phyloP scores from a whole-genome alignment of 1,140 invertebrate species.

The Limonius californicus region DNA sequence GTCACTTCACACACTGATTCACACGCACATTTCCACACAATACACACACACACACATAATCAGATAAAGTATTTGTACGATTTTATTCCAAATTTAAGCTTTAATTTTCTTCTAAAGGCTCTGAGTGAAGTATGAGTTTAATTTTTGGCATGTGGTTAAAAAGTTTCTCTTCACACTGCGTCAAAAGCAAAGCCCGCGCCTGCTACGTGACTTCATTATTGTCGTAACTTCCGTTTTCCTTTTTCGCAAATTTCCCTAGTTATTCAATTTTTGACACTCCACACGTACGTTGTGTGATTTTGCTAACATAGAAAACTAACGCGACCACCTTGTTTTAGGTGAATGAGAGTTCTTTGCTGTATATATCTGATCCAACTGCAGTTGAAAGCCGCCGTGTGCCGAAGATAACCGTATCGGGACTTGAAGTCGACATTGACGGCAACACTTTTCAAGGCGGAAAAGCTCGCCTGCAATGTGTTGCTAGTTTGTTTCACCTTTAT shows the following conservation, averaged over 20 bases:
- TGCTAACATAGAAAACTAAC: background rate
- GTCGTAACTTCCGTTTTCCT: background rate
- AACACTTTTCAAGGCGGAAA: constrained; percentile 36
- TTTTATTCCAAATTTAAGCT: background rate
- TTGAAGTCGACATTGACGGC: constrained; percentile 36
- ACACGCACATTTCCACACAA: too few relatives aligned
- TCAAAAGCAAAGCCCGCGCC: background rate
- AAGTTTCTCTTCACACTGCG: background rate
- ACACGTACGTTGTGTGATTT: background rate
- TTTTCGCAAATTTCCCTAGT: constrained; percentile 4
- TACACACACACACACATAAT: too few relatives aligned
- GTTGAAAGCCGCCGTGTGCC: constrained; percentile 24
- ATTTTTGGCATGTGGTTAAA: constrained; percentile 3
- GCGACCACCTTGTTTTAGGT: constrained; percentile 30
- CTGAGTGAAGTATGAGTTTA: background rate
- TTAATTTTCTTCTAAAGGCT: background rate
- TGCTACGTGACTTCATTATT: constrained; percentile 10
- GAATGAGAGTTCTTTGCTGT: constrained; percentile 28
- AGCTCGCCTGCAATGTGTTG: constrained; percentile 34
- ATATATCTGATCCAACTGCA: constrained; percentile 18
- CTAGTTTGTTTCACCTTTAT: constrained; percentile 38
- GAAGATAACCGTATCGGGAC: constrained; percentile 30
- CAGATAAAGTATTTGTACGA: background rate
- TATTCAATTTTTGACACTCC: constrained; percentile 9
- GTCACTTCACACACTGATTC: too few relatives aligned